phyloP scores from a whole-genome alignment of 2,113 vertebrate species.

The Sebastes schlegelii region DNA sequence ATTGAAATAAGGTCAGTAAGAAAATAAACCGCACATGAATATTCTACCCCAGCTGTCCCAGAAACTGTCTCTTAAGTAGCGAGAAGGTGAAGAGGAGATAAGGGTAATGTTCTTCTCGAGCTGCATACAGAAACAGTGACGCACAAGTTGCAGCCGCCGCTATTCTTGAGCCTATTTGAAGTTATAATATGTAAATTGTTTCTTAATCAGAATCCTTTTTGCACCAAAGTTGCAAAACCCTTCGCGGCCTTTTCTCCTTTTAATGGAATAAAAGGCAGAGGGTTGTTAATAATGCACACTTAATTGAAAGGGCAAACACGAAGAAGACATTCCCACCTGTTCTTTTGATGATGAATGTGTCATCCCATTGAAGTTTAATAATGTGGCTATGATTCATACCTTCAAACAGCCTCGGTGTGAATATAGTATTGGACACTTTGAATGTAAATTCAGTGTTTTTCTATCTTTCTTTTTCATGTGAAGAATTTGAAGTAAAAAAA shows the following conservation, averaged over 20 bases:
- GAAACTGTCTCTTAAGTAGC: constrained; percentile 17
- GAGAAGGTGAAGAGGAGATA: constrained; percentile 36
- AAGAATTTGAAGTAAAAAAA: not conserved
- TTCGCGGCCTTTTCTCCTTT: constrained; percentile 43
- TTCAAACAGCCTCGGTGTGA: constrained; percentile 48
- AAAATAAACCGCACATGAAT: constrained; percentile 58
- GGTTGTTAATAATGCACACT: constrained; percentile 60
- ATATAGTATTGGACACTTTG: constrained; percentile 10
- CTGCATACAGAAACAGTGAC: constrained; percentile 34
- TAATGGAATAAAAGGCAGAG: constrained; percentile 60
- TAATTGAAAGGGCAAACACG: constrained; percentile 65
- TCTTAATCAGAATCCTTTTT: constrained; percentile 70
- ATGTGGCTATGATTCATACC: constrained; percentile 60
- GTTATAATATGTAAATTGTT: constrained; percentile 45
- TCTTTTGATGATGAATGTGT: constrained; percentile 71
- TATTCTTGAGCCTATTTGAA: constrained; percentile 51
- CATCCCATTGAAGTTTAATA: constrained; percentile 68
- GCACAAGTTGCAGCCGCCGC: not conserved
- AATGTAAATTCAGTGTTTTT: not conserved
- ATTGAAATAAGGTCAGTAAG: constrained; percentile 56
- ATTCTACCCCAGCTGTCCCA: constrained; percentile 23
- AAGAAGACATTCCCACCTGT: constrained; percentile 62
- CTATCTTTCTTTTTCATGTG: not conserved
- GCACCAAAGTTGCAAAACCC: constrained; percentile 45
- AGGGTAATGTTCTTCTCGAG: constrained; percentile 40